Percentiles rank a stretch among this genome's conserved stretches.
Conservation (phyloP, 2,797 vertebrate species). For the Onychomys leucogaster region DNA sequence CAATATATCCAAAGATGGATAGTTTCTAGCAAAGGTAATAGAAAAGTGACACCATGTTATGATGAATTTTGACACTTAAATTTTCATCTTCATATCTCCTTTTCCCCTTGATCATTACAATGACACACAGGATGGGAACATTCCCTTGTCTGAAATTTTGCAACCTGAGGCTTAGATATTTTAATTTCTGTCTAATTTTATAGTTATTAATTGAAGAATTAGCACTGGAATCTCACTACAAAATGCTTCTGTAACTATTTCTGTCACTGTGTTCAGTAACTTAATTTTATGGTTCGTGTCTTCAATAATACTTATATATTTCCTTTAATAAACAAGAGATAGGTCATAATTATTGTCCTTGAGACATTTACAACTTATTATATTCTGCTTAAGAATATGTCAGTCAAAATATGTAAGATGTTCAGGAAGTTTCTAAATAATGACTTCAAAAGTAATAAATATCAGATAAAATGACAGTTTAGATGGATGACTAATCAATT, state of each 20-base stretch:
- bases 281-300: background rate
- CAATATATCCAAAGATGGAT: background rate
- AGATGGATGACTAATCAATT: background rate
- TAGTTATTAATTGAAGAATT: background rate
- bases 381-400: background rate
- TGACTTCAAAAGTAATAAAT: background rate
- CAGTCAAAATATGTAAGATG: background rate
- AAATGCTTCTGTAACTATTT: background rate
- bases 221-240: background rate
- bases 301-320: background rate
- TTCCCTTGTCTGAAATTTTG: background rate
- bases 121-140: background rate
- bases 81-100: background rate
- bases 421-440: background rate
- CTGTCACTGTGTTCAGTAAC: background rate
- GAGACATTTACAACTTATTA: background rate
- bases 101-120: background rate
- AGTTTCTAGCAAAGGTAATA: background rate
- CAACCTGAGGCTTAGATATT: background rate
- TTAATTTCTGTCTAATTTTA: background rate
- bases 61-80: background rate
- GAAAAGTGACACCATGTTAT: background rate
- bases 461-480: background rate
- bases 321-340: background rate
- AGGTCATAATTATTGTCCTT: background rate